Percentiles rank a stretch among this genome's conserved stretches.
Evolutionary conservation across 2,113 vertebrate genomes (phyloP).

Genomic region (Hiodon tergisus): DNA sequence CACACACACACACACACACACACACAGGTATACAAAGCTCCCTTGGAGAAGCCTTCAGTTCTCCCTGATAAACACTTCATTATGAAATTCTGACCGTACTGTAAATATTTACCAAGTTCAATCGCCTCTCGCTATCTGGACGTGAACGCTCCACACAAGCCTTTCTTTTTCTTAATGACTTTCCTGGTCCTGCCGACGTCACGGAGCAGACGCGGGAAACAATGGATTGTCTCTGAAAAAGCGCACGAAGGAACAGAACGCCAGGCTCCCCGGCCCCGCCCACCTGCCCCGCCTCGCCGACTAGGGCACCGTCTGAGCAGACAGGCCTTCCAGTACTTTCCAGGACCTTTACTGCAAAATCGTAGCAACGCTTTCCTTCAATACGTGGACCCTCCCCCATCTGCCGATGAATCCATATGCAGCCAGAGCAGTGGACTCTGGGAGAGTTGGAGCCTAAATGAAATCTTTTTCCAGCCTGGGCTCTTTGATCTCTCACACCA

Average conservation of each 20-base stretch:
- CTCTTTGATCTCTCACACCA: too few relatives aligned
- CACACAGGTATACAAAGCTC: constrained; percentile 38
- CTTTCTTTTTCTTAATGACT: constrained; percentile 57
- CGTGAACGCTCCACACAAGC: constrained; percentile 57
- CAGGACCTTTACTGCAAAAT: too few relatives aligned
- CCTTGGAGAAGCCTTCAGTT: constrained; percentile 37
- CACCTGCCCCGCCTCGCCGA: background rate
- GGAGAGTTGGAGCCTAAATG: too few relatives aligned
- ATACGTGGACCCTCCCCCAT: too few relatives aligned
- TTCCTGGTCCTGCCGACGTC: constrained; percentile 45
- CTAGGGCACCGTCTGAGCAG: background rate
- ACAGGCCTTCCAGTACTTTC: background rate
- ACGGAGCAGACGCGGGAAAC: constrained; percentile 29
- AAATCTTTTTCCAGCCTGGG: too few relatives aligned
- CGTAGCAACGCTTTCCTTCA: too few relatives aligned
- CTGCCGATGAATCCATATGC: too few relatives aligned
- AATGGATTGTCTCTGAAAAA: constrained; percentile 24
- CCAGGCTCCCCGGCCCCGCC: background rate
- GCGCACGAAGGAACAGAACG: constrained; percentile 24
- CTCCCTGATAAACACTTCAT: constrained; percentile 64
- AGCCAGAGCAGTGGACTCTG: too few relatives aligned
- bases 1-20: constrained; percentile 34
- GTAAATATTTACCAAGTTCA: constrained; percentile 65
- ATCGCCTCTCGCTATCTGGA: constrained; percentile 59
- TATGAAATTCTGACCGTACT: constrained; percentile 62